These are phyloP conservation scores for Phrynosoma platyrhinos DNA, from an alignment of 2,113 vertebrate genomes.

Conservation along the genomic window DNA sequence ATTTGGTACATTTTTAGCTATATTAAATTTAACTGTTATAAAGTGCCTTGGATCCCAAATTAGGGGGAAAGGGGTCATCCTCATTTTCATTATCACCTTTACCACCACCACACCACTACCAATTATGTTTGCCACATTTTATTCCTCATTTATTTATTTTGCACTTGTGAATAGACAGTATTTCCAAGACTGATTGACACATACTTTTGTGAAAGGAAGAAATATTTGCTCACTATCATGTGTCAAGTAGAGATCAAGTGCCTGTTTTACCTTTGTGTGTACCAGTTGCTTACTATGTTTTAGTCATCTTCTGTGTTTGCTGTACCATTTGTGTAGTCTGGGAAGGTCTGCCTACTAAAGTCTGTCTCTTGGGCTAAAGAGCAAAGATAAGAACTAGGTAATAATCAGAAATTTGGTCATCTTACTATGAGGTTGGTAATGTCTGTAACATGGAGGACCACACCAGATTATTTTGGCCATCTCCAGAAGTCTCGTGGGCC, in stretches of 20 bases:
- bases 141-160: not conserved
- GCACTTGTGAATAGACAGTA: not conserved
- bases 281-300: not conserved
- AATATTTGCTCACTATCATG: not conserved
- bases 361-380: not conserved
- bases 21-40: too few species aligned
- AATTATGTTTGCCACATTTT: slow-evolving; percentile 2
- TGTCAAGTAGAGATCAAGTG: not conserved
- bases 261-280: slow-evolving; percentile 1
- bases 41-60: too few species aligned
- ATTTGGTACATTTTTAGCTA: too few species aligned
- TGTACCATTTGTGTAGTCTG: not conserved
- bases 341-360: not conserved
- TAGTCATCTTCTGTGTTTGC: not conserved
- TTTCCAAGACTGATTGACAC: not conserved
- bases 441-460: too few species aligned
- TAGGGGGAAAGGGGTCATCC: too few species aligned
- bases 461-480: too few species aligned
- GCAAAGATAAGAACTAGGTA: not conserved
- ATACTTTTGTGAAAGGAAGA: not conserved
- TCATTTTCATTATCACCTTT: too few species aligned
- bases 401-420: not conserved
- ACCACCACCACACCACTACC: not conserved
- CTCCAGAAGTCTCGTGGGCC: too few species aligned
- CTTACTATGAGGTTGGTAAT: too few species aligned